These are phyloP conservation scores for Xiphydria camelus DNA, from an alignment of 2,888 invertebrate genomes.

Conservation along the genomic window DNA sequence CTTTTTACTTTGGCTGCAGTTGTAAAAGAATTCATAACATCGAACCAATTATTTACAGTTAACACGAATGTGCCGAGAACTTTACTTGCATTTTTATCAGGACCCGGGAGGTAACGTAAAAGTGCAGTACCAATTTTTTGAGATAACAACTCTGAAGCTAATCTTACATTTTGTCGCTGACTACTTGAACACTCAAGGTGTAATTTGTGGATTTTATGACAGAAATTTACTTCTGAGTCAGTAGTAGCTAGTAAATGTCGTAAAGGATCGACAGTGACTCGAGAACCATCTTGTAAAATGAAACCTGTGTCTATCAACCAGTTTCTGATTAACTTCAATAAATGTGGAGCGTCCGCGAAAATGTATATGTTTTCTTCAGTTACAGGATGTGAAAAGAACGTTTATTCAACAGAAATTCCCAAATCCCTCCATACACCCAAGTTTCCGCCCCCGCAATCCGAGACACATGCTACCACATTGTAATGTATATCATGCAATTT, in stretches of 20 bases:
- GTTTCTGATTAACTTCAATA: conserved; percentile 31
- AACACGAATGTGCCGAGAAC: conserved; percentile 28
- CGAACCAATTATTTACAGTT: conserved; percentile 33
- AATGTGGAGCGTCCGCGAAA: conserved; percentile 34
- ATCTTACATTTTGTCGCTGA: conserved; percentile 30
- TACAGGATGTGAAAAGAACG: conserved; percentile 26
- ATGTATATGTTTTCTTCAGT: conserved; percentile 25
- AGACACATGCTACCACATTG: conserved; percentile 12
- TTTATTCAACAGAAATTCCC: conserved; percentile 25
- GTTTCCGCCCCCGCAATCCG: conserved; percentile 29
- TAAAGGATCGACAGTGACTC: too few relatives aligned
- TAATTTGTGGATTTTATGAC: too few relatives aligned
- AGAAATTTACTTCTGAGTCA: too few relatives aligned
- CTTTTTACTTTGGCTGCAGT: conserved; percentile 1
- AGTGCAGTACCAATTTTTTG: conserved; percentile 34
- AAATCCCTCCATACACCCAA: conserved; percentile 14
- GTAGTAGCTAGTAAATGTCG: too few relatives aligned
- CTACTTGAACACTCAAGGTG: conserved; percentile 27
- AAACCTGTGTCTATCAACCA: conserved; percentile 33
- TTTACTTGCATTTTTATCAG: conserved; percentile 1
- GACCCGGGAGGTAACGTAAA: conserved; percentile 24
- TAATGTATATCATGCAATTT: neutral
- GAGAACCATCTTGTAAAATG: conserved; percentile 21
- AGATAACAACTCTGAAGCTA: conserved; percentile 32
- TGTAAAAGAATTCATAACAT: conserved; percentile 28